phyloP scores from a whole-genome alignment of 2,113 vertebrate species.

The Orycteropus afer region DNA sequence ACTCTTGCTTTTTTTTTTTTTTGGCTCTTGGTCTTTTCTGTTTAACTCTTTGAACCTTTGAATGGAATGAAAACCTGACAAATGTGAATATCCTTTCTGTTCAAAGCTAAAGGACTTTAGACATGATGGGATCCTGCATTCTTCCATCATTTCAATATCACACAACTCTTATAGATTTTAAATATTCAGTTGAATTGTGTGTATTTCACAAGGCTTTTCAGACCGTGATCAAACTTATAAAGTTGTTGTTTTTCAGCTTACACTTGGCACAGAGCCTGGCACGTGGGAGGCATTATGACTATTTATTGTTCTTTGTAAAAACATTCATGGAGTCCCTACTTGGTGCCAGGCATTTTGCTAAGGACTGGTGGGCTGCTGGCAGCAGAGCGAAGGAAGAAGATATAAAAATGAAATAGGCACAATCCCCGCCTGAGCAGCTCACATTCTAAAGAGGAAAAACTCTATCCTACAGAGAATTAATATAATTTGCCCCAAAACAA shows the following conservation, averaged over 20 bases:
- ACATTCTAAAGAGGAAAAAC: not conserved
- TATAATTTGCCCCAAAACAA: conserved; percentile 53
- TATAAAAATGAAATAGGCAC: not conserved
- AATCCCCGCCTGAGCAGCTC: not conserved
- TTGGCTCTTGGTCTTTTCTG: not conserved
- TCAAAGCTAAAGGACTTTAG: rapidly evolving
- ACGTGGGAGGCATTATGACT: not conserved
- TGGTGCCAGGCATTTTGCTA: not conserved
- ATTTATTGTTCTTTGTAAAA: not conserved
- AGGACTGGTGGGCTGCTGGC: not conserved
- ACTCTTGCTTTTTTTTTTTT: not conserved
- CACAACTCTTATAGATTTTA: too few relatives aligned
- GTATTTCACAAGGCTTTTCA: not conserved
- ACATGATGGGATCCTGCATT: rapidly evolving
- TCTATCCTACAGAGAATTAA: not conserved
- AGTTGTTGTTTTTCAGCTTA: not conserved
- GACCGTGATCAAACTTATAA: too few relatives aligned
- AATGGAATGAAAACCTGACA: not conserved
- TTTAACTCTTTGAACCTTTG: not conserved
- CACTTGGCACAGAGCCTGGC: not conserved
- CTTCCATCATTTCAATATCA: rapidly evolving
- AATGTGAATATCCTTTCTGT: not conserved
- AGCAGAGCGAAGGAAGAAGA: not conserved
- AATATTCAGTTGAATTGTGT: not conserved
- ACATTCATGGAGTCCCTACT: not conserved